Evolutionary conservation across 2,797 vertebrate species (phyloP).

Genomic region (Alfaro cultratus): DNA sequence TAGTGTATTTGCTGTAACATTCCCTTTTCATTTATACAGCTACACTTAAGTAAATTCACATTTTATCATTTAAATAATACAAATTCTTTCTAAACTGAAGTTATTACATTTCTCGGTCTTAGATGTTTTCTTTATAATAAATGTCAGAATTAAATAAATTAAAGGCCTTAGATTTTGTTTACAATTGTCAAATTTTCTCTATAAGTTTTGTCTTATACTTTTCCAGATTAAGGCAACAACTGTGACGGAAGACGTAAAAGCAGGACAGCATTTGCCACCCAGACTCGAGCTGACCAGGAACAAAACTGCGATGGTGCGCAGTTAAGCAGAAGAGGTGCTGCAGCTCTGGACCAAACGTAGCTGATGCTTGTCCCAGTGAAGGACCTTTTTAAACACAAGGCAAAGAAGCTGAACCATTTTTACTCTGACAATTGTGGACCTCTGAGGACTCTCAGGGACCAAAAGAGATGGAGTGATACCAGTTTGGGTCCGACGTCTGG

Average conservation of each 20-base stretch:
- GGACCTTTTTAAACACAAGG: slow-evolving; percentile 33
- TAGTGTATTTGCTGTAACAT: background rate
- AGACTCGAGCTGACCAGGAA: slow-evolving; percentile 53
- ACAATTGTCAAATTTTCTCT: background rate
- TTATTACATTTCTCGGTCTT: background rate
- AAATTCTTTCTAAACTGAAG: background rate
- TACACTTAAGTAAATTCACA: background rate
- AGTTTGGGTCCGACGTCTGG: slow-evolving; percentile 45
- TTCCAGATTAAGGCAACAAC: slow-evolving; percentile 63
- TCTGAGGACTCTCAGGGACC: slow-evolving; percentile 56
- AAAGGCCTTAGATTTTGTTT: background rate
- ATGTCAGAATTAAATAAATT: background rate
- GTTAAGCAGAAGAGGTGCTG: slow-evolving; percentile 15
- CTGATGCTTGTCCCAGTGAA: slow-evolving; percentile 35
- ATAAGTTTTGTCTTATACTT: slow-evolving; percentile 41
- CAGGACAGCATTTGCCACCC: slow-evolving; percentile 8
- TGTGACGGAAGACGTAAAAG: slow-evolving; percentile 42
- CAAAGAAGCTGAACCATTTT: slow-evolving; percentile 15
- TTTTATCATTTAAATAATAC: background rate
- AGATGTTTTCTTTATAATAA: background rate
- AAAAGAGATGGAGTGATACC: slow-evolving; percentile 62
- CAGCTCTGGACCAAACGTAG: slow-evolving; percentile 30
- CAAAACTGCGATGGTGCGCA: slow-evolving; percentile 33
- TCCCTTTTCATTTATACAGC: background rate
- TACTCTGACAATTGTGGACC: slow-evolving; percentile 18